Base-by-base conservation (phyloP, 2,888 invertebrate species). In the Amphipoea oculea region DNA sequence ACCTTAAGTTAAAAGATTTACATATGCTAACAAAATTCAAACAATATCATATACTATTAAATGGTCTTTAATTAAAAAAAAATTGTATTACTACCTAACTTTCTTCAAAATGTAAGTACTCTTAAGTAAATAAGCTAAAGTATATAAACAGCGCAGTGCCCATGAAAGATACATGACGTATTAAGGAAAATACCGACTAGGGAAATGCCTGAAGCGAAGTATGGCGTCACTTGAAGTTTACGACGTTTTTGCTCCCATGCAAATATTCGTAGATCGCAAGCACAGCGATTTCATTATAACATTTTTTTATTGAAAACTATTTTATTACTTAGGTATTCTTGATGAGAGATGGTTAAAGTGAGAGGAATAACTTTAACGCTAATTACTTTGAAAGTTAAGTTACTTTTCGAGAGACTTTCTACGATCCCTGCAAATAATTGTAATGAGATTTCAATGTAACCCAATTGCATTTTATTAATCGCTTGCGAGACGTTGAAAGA, bases 161-260 rank as follows among this genome's bases (percentile, higher is more conserved):
- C 76, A 76, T 87, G 80, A 84, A 79, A 87, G n/a, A 84, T 85
- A 84, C 73, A 84, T 72, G 81, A 69, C 17, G 42, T 72, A 73
- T 86, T 65, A 79, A 69, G 76, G 76, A 87, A 85, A 85, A 87
- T 74, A 48, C 68, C 71, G 29, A 68, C 76, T 72, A 71, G 45
- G 54, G 48, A 69, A 74, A 77, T 71, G 73, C 74, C 62, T 62
- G 42, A 23, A 69, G 85, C 48, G 29, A 76, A 76, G 62, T 77
- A 80, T 72, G 60, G 68, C 81, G 68, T 69, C 85, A 74, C 62
- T 85, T 65, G 60, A 84, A 74, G 57, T 76, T 84, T 79, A 87
- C 63, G 66, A 72, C 51, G 62, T 60, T 72, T 83, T 69, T 63
- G 63, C 60, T 48, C 17, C 29, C 45, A 65, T 69, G 72, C 71